Evolutionary conservation across 1,140 invertebrate genomes (phyloP), one percentile per base, ranked within the genome.

Genomic region (Drosophila seguyi): DNA sequence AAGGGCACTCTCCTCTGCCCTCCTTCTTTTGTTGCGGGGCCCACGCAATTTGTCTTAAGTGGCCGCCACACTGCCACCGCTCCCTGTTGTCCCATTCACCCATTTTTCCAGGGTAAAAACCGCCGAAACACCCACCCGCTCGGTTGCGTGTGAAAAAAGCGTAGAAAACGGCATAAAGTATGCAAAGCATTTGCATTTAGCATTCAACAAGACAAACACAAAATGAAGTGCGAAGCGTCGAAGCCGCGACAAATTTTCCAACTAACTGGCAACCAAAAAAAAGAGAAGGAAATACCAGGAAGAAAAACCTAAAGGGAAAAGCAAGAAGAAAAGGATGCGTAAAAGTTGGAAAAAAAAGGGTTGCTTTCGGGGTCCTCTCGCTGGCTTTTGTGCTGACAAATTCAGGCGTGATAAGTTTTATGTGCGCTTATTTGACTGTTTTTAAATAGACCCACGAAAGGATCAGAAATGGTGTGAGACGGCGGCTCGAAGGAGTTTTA

Each of bases 101-200:
- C n/a, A n/a, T n/a, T n/a, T 52, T 52, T 34, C 18, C 31, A 25
- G 52, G 52, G 34, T 55, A 22, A 63, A 42, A 48, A 59, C 50
- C 50, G 34, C 56, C 58, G n/a, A 48, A 62, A 63, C 38, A n/a
- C n/a, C n/a, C n/a, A n/a, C 58, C 75, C 73, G 76, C 53, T 75
- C 76, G 13, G 72, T 58, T 50, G 69, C 69, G 69, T 72, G 66
- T 76, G 68, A 83, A 91, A 88, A 88, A 80, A 77, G 77, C 72
- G 83, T 85, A 74, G 69, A 88, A 75, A 91, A 82, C 72, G 90
- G 76, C 67, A 84, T 86, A 88, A 91, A 91, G 90, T 91, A 91
- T 91, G 90, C 88, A 91, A 81, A 91, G 85, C 90, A 91, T 91
- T 91, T 90, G 84, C 90, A 91, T 91, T 91, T 90, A 87, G 81